Evolutionary conservation across 23 tunicate species (phyloP).

Genomic region (Phallusia fumigata): DNA sequence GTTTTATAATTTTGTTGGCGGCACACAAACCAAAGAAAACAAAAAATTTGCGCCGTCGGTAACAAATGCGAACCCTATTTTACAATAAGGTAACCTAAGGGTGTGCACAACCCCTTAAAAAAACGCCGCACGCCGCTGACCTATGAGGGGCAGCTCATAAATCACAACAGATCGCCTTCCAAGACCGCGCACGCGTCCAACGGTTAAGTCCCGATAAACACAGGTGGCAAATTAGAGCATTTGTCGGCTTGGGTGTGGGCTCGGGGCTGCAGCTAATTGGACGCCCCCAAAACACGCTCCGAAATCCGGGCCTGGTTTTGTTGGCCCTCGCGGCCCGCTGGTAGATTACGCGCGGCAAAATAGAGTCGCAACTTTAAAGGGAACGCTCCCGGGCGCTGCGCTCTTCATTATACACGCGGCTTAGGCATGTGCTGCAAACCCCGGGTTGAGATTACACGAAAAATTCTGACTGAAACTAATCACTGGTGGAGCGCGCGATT

Average conservation of each 20-base stretch:
- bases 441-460: neutral
- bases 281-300: slow-evolving; percentile 5
- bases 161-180: no score
- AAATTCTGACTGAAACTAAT: slow-evolving; percentile 6
- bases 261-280: neutral
- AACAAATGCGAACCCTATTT: no score
- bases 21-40: no score
- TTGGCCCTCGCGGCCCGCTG: neutral
- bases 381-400: neutral
- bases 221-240: slow-evolving; percentile 12
- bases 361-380: neutral
- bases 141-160: no score
- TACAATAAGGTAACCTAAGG: no score
- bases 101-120: no score
- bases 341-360: neutral
- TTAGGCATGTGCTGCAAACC: neutral
- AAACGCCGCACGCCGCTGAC: no score
- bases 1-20: no score
- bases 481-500: neutral
- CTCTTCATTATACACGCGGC: slow-evolving; percentile 16
- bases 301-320: neutral
- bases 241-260: neutral
- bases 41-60: no score
- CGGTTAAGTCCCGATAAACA: neutral
- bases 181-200: no score